Evolutionary conservation across 35 echinoderm and acorn worm genomes (phyloP).

Genomic region (Heliocidaris tuberculata): DNA sequence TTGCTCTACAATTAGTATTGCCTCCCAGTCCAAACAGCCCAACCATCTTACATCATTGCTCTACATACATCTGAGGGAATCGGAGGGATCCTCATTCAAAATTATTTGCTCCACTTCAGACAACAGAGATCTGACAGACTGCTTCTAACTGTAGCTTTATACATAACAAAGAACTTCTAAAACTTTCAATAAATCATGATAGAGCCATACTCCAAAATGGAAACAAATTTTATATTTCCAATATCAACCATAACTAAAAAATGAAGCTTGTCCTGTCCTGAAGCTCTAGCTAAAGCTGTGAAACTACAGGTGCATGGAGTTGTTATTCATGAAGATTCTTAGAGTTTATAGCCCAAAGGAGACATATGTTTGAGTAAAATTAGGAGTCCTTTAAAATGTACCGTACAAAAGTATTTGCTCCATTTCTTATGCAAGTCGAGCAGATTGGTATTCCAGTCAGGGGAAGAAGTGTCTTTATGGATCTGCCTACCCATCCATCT

Average conservation of each 20-base stretch:
- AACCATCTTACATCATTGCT: not conserved
- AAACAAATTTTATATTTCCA: too few species aligned
- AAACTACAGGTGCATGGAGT: too few species aligned
- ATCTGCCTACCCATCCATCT: not conserved
- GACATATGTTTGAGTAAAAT: not conserved
- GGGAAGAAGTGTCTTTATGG: not conserved
- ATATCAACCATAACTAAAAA: too few species aligned
- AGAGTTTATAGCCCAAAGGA: too few species aligned
- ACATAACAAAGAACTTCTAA: too few species aligned
- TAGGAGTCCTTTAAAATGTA: not conserved
- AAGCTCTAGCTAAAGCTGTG: too few species aligned
- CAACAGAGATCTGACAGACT: not conserved
- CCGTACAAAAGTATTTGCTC: not conserved
- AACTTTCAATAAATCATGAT: too few species aligned
- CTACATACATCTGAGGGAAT: not conserved
- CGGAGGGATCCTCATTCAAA: not conserved
- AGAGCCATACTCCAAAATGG: too few species aligned
- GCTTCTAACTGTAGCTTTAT: too few species aligned
- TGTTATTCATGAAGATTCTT: too few species aligned
- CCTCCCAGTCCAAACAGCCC: not conserved
- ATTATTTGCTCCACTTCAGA: not conserved
- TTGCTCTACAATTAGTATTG: not conserved
- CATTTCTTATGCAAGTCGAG: constrained; percentile 16
- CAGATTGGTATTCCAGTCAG: not conserved
- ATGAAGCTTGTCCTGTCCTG: too few species aligned